These are phyloP conservation scores for Buceros bicornis DNA, from an alignment of 2,797 vertebrate genomes.

Conservation along the genomic window DNA sequence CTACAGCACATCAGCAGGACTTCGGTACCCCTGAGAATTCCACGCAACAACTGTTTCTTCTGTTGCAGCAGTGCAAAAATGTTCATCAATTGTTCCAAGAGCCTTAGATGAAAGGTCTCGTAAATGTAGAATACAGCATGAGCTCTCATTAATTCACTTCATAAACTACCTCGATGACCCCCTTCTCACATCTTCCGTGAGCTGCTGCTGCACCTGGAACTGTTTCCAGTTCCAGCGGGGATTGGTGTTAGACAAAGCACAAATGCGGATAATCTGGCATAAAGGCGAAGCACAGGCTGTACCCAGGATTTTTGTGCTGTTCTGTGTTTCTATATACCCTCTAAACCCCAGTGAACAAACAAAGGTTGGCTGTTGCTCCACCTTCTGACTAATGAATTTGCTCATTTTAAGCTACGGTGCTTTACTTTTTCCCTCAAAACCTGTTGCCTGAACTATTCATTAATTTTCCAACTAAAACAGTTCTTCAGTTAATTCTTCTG, in stretches of 20 bases:
- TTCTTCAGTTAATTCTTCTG: neutral
- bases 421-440: neutral
- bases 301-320: neutral
- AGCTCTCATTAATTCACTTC: constrained; percentile 29
- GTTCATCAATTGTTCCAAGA: constrained; percentile 10
- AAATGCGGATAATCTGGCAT: neutral
- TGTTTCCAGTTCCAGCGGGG: neutral
- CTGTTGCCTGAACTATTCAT: neutral
- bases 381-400: neutral
- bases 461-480: neutral
- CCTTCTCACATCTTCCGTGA: neutral
- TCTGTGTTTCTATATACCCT: neutral
- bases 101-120: neutral
- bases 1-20: neutral
- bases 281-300: neutral
- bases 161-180: neutral
- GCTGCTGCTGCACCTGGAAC: neutral
- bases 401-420: neutral
- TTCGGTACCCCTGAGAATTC: neutral
- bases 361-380: neutral
- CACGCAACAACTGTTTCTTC: neutral
- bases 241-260: neutral
- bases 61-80: neutral
- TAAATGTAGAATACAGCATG: neutral
- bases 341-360: neutral